These are phyloP conservation scores for Oryctolagus cuniculus DNA, from an alignment of 2,113 vertebrate species.

Conservation along the genomic window mOryCun1.1 NC_091453.1:47816501-47817000, in stretches of 20 bases:
- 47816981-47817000: not conserved
- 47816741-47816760: not conserved
- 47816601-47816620: not conserved
- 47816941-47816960: not conserved
- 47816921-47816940: not conserved
- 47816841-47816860: not conserved
- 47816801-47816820: not conserved
- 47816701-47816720: not conserved
- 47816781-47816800: not conserved
- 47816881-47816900: slow-evolving; percentile 11
- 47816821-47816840: slow-evolving; percentile 10
- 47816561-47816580: not conserved
- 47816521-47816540: not conserved
- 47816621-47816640: not conserved
- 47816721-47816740: slow-evolving; percentile 31
- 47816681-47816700: not conserved
- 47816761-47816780: not conserved
- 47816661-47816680: not conserved
- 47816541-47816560: not conserved
- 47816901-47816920: not conserved
- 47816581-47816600: not conserved
- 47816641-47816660: not conserved
- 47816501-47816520: not conserved
- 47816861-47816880: not conserved
- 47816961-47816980: not conserved